Evolutionary conservation across 2,888 invertebrate species (phyloP), one percentile per base, ranked within the genome.

Genomic region (Nephrocerus scutellatus): DNA sequence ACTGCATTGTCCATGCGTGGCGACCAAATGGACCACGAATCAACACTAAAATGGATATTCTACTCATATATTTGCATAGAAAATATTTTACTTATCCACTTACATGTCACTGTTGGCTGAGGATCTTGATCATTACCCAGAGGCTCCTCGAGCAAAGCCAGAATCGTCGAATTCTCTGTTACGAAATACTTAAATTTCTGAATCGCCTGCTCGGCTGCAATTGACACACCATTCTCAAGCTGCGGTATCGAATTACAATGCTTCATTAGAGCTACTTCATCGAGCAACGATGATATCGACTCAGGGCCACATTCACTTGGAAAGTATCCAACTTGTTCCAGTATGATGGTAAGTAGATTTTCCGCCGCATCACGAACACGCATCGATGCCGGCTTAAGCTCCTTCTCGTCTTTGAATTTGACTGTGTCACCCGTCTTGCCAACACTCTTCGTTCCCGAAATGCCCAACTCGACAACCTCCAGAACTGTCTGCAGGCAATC

Each of bases 281-380:
- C 91, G 34, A 95, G 70, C 8, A 92, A 72, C 12, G 92, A 91
- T 46, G 90, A 90, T 2, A 86, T 71, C 0, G 85, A 84, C 61
- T 86, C 84, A 0, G 86, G 82, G 1, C 88, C 87, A 63, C 84
- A 85, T 39, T 87, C 84, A 46, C 82, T 83, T 0, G 87, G 85
- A 55, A 87, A 87, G 56, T 84, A 85, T 1, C 87, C 88, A 24
- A 84, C 84, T 73, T 92, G 90, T 66, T 93, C 92, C 43, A 95
- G 74, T 50, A 96, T 87, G 43, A 86, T 79, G 51, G 91, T 89
- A 6, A 97, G 74, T 24, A 97, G 72, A 47, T 87, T 87, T 68
- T 98, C 97, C 0, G 97, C 98, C 0, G 97, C 95, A 70, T 98
- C 97, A 42, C 93, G 79, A 0, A 98, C 98, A 50, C 98, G 74